Base-by-base conservation (phyloP, 2,113 vertebrate genomes). In the Dipodomys stephensi region DNA sequence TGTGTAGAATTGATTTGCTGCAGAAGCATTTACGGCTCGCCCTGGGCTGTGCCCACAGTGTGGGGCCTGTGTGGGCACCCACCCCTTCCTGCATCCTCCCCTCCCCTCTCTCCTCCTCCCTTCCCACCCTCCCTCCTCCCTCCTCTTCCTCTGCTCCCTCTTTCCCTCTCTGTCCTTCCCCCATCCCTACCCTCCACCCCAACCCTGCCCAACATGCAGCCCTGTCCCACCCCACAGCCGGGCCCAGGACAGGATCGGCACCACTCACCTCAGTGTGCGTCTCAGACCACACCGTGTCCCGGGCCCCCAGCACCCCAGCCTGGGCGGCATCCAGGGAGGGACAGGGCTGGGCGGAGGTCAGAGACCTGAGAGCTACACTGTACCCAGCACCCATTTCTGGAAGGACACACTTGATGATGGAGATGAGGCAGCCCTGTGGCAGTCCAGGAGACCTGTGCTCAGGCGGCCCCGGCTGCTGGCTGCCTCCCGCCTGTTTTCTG, bases 1-100 rank as follows among this genome's bases (percentile, higher is more conserved):
- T 94, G 72, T 57, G 88, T 15, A 23, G 57, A 85, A 83, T 11
- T 89, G 94, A 96, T 81, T 74, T 83, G 87, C 94, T 76, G 88
- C 91, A 0, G 5, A 27, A 62, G 91, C 86, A 6, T 13, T 90
- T 76, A 57, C 39, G 5, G 71, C 64, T 78, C 1, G 9, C 62
- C 74, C 7, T 0, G 10, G 39, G 74, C 62, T 7, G 15, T 0
- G 4, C 79, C 49, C 44, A 22, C 60, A 27, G 67, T 1, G 6
- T 3, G 32, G 19, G 90, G 64, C 30, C 3, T 11, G 32, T 0
- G 2, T 27, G n/a, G 20, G 22, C 3, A 1, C 19, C 30, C 53
- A 22, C 25, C 32, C 30, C 23, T n/a, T 49, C 69, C 28, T 30
- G 8, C 53, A 15, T 10, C n/a, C 25, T 39, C 71, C 27, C 49